phyloP scores from a whole-genome alignment of 2,113 vertebrate species.

The Onychorhynchus coronatus region DNA sequence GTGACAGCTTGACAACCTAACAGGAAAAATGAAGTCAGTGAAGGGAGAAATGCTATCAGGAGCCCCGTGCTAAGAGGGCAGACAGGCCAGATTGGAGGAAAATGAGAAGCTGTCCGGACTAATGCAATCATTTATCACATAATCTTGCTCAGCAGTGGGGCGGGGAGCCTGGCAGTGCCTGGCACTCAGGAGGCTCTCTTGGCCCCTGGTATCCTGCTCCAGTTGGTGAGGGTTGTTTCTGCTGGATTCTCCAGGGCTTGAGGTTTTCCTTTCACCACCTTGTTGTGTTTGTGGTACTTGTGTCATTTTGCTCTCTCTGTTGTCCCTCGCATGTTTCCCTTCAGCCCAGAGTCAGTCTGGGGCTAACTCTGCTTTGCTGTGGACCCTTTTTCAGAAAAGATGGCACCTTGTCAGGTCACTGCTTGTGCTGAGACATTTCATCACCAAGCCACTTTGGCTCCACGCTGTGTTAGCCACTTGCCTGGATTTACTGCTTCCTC shows the following conservation, averaged over 20 bases:
- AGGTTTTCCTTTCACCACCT: not conserved
- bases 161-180: conserved; percentile 2
- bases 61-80: conserved; percentile 72
- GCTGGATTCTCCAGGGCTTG: not conserved
- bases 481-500: conserved; percentile 53
- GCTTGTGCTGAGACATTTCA: conserved; percentile 5
- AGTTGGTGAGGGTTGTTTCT: not conserved
- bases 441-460: not conserved
- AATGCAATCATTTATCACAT: conserved; percentile 75
- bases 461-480: not conserved
- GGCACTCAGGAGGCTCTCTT: not conserved
- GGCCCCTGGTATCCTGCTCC: not conserved
- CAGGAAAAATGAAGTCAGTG: conserved; percentile 70
- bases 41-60: conserved; percentile 70
- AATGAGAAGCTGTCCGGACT: conserved; percentile 72
- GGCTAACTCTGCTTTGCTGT: fast-evolving
- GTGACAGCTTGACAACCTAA: conserved; percentile 69
- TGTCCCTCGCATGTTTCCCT: not conserved
- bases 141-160: conserved; percentile 56
- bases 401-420: not conserved
- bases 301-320: fast-evolving
- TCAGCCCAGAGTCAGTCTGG: not conserved
- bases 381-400: not conserved
- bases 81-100: conserved; percentile 71
- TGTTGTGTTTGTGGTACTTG: not conserved